A percentile compares a stretch with the other conserved stretches of the same genome.
Evolutionary conservation across 1,140 invertebrate species (phyloP).

Genomic region (Xylocopa sonorina): DNA sequence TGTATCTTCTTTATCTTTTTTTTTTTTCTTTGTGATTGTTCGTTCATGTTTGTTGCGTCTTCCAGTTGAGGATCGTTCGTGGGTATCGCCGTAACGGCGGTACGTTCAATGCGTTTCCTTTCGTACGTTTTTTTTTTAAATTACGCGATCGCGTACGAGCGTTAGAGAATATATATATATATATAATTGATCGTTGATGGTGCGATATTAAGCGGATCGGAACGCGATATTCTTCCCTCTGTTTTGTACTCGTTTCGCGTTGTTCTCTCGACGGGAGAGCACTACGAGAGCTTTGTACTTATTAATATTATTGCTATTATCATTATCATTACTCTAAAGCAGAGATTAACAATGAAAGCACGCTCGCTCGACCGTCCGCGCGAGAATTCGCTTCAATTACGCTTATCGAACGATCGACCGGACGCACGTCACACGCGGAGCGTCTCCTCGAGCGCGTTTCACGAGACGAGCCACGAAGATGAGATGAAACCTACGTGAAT

Average conservation of each 20-base stretch:
- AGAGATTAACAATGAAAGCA: background rate
- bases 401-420: conserved; percentile 33
- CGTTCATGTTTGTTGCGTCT: conserved; percentile 27
- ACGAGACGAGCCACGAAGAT: conserved; percentile 32
- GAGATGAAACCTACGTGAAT: conserved; percentile 75
- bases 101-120: background rate
- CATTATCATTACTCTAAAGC: background rate
- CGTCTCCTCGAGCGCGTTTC: conserved; percentile 34
- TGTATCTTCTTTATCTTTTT: too few relatives aligned
- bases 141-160: background rate
- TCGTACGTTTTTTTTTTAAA: conserved; percentile 3
- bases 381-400: conserved; percentile 38
- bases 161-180: background rate
- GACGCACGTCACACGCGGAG: conserved; percentile 30
- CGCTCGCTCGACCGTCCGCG: conserved; percentile 34
- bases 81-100: background rate
- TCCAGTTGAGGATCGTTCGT: conserved; percentile 2
- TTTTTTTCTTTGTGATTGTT: conserved; percentile 27
- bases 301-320: background rate
- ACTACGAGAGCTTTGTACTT: background rate
- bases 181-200: background rate
- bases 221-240: background rate
- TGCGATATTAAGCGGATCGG: background rate
- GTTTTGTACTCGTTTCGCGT: background rate
- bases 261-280: background rate